A percentile compares a stretch with the other conserved stretches of the same genome.
These are phyloP conservation scores for Embidobia sp. DNA, from an alignment of 2,888 invertebrate genomes.

Conservation along the genomic window DNA sequence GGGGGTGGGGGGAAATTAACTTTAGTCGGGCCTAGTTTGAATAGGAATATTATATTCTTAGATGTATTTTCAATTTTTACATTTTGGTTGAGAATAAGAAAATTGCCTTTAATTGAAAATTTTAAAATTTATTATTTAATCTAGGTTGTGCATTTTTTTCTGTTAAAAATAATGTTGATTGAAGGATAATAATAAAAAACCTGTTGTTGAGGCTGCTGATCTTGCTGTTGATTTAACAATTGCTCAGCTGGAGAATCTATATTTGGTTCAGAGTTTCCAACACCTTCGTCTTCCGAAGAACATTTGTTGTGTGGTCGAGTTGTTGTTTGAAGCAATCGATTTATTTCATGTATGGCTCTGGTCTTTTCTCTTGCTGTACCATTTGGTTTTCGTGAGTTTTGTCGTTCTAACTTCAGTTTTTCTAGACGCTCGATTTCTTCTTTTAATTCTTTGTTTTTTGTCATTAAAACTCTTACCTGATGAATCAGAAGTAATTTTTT, in stretches of 20 bases:
- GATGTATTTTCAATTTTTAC: too few species aligned
- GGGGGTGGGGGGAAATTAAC: too few species aligned
- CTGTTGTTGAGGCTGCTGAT: slow-evolving; percentile 27
- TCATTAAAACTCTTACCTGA: slow-evolving; percentile 85
- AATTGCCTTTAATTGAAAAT: too few species aligned
- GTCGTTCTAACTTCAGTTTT: slow-evolving; percentile 84
- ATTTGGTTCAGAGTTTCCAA: slow-evolving; percentile 16
- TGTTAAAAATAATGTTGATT: background rate
- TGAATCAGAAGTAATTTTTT: background rate
- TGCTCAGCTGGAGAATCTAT: background rate
- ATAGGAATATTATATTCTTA: too few species aligned
- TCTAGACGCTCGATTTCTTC: slow-evolving; percentile 86
- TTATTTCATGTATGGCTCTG: slow-evolving; percentile 89
- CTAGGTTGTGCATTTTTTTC: too few species aligned
- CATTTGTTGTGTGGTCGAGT: slow-evolving; percentile 63
- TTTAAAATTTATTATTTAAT: too few species aligned
- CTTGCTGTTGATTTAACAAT: background rate
- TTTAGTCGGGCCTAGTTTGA: too few species aligned
- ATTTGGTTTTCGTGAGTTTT: slow-evolving; percentile 82
- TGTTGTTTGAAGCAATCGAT: slow-evolving; percentile 83
- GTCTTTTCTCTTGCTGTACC: slow-evolving; percentile 84
- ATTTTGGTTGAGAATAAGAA: too few species aligned
- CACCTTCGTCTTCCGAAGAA: slow-evolving; percentile 67
- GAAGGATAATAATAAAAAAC: background rate
- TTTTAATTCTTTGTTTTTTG: slow-evolving; percentile 86